phyloP scores from a whole-genome alignment of 1,140 invertebrate species.

The Paralvinella palmiformis region DNA sequence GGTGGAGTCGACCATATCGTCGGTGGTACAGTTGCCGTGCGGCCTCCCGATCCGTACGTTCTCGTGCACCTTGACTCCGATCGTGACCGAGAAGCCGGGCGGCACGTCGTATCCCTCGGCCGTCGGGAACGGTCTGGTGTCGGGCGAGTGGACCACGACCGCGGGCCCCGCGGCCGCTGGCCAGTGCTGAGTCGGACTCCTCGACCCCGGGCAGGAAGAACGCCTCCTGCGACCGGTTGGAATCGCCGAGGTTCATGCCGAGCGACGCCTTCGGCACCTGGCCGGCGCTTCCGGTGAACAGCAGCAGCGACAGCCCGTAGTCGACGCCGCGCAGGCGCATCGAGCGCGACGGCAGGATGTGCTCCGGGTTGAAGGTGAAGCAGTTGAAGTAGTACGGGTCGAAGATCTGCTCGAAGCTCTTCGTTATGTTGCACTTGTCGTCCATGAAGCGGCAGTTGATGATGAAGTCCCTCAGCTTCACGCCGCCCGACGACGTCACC shows the following conservation, averaged over 20 bases:
- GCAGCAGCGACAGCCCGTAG: slow-evolving; percentile 19
- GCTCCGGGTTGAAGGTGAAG: slow-evolving; percentile 19
- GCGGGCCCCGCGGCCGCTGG: slow-evolving; percentile 14
- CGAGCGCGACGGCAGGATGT: slow-evolving; percentile 9
- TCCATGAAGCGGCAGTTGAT: slow-evolving; percentile 23
- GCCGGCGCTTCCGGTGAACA: slow-evolving; percentile 12
- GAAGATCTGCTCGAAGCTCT: slow-evolving; percentile 16
- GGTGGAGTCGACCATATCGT: background rate
- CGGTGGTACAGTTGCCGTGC: slow-evolving; percentile 19
- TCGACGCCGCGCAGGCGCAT: slow-evolving; percentile 19
- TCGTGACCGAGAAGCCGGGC: slow-evolving; percentile 17
- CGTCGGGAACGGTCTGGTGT: slow-evolving; percentile 17
- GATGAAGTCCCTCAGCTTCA: slow-evolving; percentile 18
- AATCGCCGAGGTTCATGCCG: background rate
- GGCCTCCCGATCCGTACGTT: slow-evolving; percentile 16
- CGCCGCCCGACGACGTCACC: slow-evolving; percentile 9
- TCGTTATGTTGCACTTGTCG: slow-evolving; percentile 15
- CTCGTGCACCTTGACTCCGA: slow-evolving; percentile 17
- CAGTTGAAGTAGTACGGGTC: slow-evolving; percentile 23
- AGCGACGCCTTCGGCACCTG: background rate
- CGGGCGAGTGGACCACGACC: slow-evolving; percentile 17
- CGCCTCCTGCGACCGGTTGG: background rate
- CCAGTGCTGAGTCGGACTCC: slow-evolving; percentile 19
- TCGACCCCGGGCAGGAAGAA: slow-evolving; percentile 6
- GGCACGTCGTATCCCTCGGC: slow-evolving; percentile 19